These are phyloP conservation scores for Pseudanteris insignis DNA, from an alignment of 2,888 invertebrate genomes.

Conservation along the genomic window DNA sequence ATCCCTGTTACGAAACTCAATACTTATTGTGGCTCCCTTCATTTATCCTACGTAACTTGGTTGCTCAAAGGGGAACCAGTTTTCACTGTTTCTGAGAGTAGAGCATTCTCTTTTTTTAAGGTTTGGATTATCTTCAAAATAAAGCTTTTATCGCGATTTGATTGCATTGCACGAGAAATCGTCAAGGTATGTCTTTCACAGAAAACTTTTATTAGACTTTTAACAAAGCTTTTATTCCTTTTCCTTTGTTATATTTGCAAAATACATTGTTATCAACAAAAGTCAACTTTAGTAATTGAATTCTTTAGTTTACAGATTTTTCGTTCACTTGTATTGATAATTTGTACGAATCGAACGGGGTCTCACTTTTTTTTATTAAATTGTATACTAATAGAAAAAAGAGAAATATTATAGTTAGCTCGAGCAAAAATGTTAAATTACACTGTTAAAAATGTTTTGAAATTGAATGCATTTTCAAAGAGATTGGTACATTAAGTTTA, in stretches of 20 bases:
- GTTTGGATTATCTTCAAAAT: constrained; percentile 32
- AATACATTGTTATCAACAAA: background rate
- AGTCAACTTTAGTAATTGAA: background rate
- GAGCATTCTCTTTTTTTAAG: constrained; percentile 31
- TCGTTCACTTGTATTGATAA: no score
- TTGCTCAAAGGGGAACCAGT: constrained; percentile 44
- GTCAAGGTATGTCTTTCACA: constrained; percentile 5
- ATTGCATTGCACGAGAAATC: constrained; percentile 15
- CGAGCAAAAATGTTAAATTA: no score
- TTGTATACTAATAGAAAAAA: no score
- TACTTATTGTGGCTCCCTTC: constrained; percentile 54
- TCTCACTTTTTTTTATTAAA: no score
- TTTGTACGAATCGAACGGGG: no score
- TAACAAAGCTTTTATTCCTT: background rate
- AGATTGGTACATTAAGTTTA: no score
- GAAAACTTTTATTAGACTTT: constrained; percentile 3
- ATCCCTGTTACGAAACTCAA: constrained; percentile 59
- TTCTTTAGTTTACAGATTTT: no score
- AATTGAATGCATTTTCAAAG: no score
- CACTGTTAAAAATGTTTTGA: no score
- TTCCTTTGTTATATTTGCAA: no score
- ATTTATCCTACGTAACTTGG: constrained; percentile 33
- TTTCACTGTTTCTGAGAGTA: constrained; percentile 39
- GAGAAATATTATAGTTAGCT: no score
- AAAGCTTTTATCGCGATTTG: constrained; percentile 24